These are phyloP conservation scores for Poeciliopsis paucimaculata DNA, from an alignment of 2,797 vertebrate species.

Conservation along the genomic window DNA sequence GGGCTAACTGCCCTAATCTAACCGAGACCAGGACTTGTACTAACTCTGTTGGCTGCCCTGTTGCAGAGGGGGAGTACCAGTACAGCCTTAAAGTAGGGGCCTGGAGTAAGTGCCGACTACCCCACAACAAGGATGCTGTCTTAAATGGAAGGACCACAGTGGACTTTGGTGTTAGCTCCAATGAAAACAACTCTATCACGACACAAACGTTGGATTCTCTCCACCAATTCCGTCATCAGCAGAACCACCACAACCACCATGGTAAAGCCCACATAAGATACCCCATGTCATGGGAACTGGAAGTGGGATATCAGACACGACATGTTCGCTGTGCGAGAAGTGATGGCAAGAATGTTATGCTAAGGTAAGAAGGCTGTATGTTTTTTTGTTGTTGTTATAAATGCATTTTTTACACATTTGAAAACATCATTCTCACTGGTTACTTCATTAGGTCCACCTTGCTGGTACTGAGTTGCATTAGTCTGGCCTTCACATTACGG, in stretches of 20 bases:
- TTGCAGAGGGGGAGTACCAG: slow-evolving; percentile 83
- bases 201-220: slow-evolving; percentile 59
- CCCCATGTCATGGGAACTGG: slow-evolving; percentile 77
- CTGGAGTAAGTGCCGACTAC: slow-evolving; percentile 88
- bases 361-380: slow-evolving; percentile 84
- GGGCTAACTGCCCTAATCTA: slow-evolving; percentile 87
- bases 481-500: not conserved
- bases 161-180: slow-evolving; percentile 80
- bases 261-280: slow-evolving; percentile 50
- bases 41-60: slow-evolving; percentile 73
- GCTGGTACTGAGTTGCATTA: not conserved
- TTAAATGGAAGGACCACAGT: slow-evolving; percentile 77
- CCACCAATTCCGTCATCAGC: slow-evolving; percentile 40
- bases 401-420: not conserved
- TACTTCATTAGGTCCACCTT: not conserved
- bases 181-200: slow-evolving; percentile 77
- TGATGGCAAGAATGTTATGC: slow-evolving; percentile 84
- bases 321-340: slow-evolving; percentile 88
- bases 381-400: no score
- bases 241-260: slow-evolving; percentile 46
- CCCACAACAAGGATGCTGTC: slow-evolving; percentile 80
- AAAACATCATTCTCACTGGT: not conserved
- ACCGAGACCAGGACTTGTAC: slow-evolving; percentile 87
- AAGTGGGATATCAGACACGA: slow-evolving; percentile 91
- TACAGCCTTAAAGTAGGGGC: slow-evolving; percentile 92